Base-by-base conservation (phyloP, 1,140 invertebrate species). In the Drosophila punjabiensis region DNA sequence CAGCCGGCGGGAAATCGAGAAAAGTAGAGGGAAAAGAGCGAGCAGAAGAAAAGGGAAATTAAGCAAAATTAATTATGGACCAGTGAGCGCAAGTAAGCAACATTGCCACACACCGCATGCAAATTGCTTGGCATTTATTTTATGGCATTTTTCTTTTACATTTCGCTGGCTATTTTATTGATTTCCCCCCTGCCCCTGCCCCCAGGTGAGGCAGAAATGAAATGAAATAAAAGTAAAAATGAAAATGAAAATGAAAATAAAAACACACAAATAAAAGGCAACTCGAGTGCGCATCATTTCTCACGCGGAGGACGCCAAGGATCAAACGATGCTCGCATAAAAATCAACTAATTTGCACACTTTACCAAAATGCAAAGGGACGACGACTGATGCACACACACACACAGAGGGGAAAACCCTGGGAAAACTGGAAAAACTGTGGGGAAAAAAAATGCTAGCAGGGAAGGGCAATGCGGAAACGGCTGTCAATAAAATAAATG, bases 401-500 rank as follows among this genome's bases (percentile, higher is more conserved):
- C 45, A 24, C 10, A 47, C 4, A 11, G 5, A 50, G 13, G 35
- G 30, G 18, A 50, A 50, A 50, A 16, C 24, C 47, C 47, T 2
- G 9, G n/a, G 9, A 43, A 45, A 43, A 9, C n/a, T 16, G 28
- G 70, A 7, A 45, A 18, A 69, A 45, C 28, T 14, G 32, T 20
- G 30, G 16, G 8, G 4, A 16, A 39, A 58, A 76, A 43, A 63
- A 32, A 35, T 30, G 50, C 20, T 28, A 11, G 20, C 10, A 53
- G 24, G 24, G 24, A 58, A 58, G 33, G 35, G 24, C 64, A 10
- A 50, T 52, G 45, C 68, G 70, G 55, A 73, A 74, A 70, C 59
- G 64, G 75, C 86, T 90, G 86, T 80, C 86, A 90, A 86, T 89
- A 80, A 86, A 89, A 90, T 86, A 89, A 89, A 90, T 89, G 79